Conservation (phyloP, 2,888 invertebrate species). For the Oscheius sp. region DNA sequence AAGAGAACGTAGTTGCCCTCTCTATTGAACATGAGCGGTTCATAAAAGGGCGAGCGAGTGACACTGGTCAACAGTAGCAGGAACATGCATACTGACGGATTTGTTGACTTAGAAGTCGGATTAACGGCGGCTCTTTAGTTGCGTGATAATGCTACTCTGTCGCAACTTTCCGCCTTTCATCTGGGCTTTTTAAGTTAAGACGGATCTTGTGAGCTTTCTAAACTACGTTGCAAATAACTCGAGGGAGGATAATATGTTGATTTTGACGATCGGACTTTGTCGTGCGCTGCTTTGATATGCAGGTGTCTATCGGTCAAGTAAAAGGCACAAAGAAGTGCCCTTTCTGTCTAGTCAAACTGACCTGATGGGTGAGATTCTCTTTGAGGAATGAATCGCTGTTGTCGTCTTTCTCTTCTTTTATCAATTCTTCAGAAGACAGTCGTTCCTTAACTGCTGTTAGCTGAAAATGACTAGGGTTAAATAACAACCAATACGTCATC, state of each 20-base stretch:
- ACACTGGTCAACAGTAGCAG: neutral
- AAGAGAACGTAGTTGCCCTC: conserved; percentile 9
- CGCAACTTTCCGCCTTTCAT: too few species aligned
- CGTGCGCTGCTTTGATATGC: neutral
- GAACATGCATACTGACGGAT: too few species aligned
- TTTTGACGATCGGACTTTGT: too few species aligned
- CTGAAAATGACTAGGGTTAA: conserved; percentile 44
- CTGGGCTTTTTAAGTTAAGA: too few species aligned
- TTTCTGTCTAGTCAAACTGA: neutral
- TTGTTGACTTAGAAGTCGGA: too few species aligned
- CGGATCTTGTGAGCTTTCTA: too few species aligned
- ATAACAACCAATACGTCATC: neutral
- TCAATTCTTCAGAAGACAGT: conserved; percentile 47
- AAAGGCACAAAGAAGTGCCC: neutral
- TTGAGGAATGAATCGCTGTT: conserved; percentile 38
- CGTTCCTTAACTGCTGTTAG: conserved; percentile 63
- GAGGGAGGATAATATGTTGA: too few species aligned
- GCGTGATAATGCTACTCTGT: too few species aligned
- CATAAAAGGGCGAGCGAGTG: neutral
- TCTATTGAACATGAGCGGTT: neutral
- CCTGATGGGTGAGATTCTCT: conserved; percentile 45
- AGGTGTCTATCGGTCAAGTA: neutral
- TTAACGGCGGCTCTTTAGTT: too few species aligned
- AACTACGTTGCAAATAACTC: too few species aligned
- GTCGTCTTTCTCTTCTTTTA: conserved; percentile 56